These are phyloP conservation scores for Grus americana DNA, from an alignment of 2,113 vertebrate species.

Conservation along the genomic window DNA sequence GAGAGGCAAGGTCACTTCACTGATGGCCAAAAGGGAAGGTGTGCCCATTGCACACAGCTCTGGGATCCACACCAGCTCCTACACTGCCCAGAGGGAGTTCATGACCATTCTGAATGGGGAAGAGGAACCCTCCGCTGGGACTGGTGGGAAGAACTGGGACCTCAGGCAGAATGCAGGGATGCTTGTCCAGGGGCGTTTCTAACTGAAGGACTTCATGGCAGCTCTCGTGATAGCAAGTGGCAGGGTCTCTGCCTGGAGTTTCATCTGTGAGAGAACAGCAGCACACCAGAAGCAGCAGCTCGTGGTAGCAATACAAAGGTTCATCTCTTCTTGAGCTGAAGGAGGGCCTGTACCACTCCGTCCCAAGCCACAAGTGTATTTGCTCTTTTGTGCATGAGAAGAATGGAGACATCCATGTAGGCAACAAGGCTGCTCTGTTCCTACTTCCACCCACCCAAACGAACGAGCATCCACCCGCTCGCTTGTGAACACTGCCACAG, in stretches of 20 bases:
- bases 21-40: background rate
- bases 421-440: slow-evolving; percentile 65
- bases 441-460: slow-evolving; percentile 15
- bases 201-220: background rate
- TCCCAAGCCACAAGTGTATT: background rate
- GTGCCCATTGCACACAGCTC: background rate
- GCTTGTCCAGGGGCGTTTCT: background rate
- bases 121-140: background rate
- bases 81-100: rapidly evolving
- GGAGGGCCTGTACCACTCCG: background rate
- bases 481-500: background rate
- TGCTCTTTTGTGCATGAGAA: slow-evolving; percentile 17
- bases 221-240: background rate
- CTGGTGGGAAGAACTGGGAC: background rate
- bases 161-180: background rate
- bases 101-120: background rate
- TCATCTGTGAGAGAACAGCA: background rate
- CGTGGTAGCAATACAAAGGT: background rate
- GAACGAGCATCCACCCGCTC: background rate
- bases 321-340: background rate
- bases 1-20: background rate
- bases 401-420: slow-evolving; percentile 38
- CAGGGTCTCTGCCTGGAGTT: background rate
- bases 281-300: background rate
- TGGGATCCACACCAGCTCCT: background rate